Evolutionary conservation across 2,888 invertebrate genomes (phyloP).

Genomic region (Ctenicera cuprea): DNA sequence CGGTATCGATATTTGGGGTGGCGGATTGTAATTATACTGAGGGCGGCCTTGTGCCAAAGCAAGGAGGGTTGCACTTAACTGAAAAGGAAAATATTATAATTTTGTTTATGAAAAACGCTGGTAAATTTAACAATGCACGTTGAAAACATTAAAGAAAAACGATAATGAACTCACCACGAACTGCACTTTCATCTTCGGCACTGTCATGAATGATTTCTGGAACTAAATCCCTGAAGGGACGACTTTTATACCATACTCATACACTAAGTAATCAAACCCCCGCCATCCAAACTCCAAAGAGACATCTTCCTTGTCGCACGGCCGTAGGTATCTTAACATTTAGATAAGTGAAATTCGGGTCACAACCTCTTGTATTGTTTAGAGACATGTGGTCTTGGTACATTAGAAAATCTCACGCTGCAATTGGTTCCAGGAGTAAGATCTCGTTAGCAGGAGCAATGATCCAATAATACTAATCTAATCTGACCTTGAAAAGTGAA

Average conservation of each 20-base stretch:
- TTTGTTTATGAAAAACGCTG: not conserved
- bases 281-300: slow-evolving; percentile 59
- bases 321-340: slow-evolving; percentile 65
- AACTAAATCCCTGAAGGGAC: slow-evolving; percentile 58
- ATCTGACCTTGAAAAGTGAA: not conserved
- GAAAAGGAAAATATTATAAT: slow-evolving; percentile 33
- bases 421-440: slow-evolving; percentile 40
- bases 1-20: slow-evolving; percentile 66
- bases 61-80: slow-evolving; percentile 70
- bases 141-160: not conserved
- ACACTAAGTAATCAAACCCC: slow-evolving; percentile 65
- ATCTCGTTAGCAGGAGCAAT: slow-evolving; percentile 7
- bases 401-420: slow-evolving; percentile 10
- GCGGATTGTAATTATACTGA: slow-evolving; percentile 78
- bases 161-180: slow-evolving; percentile 66
- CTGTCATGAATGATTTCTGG: slow-evolving; percentile 63
- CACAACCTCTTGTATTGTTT: slow-evolving; percentile 67
- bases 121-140: not conserved
- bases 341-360: slow-evolving; percentile 70
- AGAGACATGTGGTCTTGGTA: slow-evolving; percentile 29
- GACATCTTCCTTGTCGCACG: slow-evolving; percentile 65
- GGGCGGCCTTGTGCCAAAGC: slow-evolving; percentile 77
- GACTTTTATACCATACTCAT: slow-evolving; percentile 65
- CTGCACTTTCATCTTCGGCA: slow-evolving; percentile 66
- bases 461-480: slow-evolving; percentile 6